Evolutionary conservation across 2,113 vertebrate species (phyloP).

Genomic region (Zootoca vivipara): DNA sequence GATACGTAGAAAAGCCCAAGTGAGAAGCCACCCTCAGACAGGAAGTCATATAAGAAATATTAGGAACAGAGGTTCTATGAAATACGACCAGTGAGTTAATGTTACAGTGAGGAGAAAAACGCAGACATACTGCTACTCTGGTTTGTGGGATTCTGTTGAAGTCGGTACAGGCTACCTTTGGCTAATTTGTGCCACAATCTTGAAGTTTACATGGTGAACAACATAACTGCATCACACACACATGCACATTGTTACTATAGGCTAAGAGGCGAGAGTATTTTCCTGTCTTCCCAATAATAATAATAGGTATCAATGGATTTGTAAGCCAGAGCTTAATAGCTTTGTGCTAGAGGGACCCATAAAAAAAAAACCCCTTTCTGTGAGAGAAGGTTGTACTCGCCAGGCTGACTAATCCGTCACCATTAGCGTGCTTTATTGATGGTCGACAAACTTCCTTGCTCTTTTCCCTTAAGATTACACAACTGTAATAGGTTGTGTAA

Average conservation of each 20-base stretch:
- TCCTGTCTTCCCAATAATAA: background rate
- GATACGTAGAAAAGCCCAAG: background rate
- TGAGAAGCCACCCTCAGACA: background rate
- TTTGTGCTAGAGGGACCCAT: constrained; percentile 38
- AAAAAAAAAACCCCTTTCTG: constrained; percentile 1
- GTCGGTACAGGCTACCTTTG: background rate
- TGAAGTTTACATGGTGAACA: background rate
- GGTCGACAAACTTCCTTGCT: constrained; percentile 1
- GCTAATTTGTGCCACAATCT: background rate
- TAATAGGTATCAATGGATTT: constrained; percentile 32
- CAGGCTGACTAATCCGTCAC: constrained; percentile 41
- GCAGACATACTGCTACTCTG: rapidly evolving
- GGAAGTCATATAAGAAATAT: background rate
- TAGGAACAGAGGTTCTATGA: background rate
- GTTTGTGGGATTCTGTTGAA: background rate
- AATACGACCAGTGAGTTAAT: background rate
- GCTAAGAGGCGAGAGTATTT: background rate
- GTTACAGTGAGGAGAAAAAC: background rate
- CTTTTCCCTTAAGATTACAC: constrained; percentile 17
- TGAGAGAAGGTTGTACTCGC: constrained; percentile 37
- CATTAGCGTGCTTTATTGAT: constrained; percentile 51
- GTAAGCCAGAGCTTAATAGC: constrained; percentile 50
- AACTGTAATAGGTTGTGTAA: constrained; percentile 26
- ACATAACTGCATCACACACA: background rate
- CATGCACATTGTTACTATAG: constrained; percentile 12